Conservation (phyloP, 2,113 vertebrate genomes). For the Corvus cornix region DNA sequence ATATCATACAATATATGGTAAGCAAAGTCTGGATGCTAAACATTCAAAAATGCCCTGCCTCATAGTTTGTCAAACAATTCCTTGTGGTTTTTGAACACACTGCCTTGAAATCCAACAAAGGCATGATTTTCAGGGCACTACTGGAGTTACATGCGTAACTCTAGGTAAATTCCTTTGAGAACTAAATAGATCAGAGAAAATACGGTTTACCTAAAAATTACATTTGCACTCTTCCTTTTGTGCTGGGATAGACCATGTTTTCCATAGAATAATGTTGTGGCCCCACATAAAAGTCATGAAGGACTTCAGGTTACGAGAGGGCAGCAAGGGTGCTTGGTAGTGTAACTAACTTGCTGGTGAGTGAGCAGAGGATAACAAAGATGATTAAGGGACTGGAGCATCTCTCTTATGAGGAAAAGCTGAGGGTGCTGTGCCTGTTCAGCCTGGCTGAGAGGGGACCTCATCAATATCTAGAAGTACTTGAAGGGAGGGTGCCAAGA, state of each 20-base stretch:
- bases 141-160: not conserved
- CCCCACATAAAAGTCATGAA: not conserved
- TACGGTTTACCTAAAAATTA: not conserved
- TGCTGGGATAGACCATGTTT: not conserved
- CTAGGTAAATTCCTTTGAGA: not conserved
- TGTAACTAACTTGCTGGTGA: not conserved
- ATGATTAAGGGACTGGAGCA: not conserved
- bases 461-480: not conserved
- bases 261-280: not conserved
- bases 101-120: not conserved
- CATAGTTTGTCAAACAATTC: not conserved
- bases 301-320: not conserved
- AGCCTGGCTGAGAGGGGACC: not conserved
- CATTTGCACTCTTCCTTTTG: not conserved
- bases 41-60: not conserved
- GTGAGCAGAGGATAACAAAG: not conserved
- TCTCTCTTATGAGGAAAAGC: not conserved
- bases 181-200: not conserved
- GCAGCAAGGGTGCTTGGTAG: not conserved
- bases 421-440: not conserved
- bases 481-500: not conserved
- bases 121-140: not conserved
- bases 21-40: not conserved
- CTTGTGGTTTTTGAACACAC: not conserved
- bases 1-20: not conserved